These are phyloP conservation scores for Axinella damicornis DNA, from an alignment of 37 sponge, comb jelly and placozoan genomes.

Conservation along the genomic window DNA sequence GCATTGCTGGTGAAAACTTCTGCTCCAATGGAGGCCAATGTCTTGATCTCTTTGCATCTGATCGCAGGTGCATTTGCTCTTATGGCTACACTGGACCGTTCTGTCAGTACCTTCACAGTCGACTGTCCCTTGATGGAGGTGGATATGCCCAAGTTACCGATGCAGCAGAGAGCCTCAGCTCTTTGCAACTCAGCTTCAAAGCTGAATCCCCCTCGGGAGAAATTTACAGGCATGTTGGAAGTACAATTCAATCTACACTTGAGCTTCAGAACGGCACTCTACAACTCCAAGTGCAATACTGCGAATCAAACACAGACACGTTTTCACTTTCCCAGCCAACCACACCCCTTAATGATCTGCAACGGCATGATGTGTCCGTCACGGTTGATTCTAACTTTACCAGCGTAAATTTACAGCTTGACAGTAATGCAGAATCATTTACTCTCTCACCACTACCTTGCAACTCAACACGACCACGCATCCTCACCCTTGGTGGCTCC, in stretches of 20 bases:
- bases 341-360: conserved; percentile 2
- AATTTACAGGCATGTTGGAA: neutral
- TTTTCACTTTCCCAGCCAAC: neutral
- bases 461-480: neutral
- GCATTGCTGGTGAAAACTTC: conserved; percentile 19
- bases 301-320: neutral
- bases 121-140: conserved; percentile 27
- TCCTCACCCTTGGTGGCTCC: conserved; percentile 11
- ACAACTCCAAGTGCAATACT: neutral
- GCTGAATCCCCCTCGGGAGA: conserved; percentile 1
- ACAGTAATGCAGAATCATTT: neutral
- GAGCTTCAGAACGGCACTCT: neutral
- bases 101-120: conserved; percentile 39
- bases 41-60: conserved; percentile 21
- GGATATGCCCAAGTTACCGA: neutral
- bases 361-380: conserved; percentile 11
- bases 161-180: neutral
- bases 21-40: conserved; percentile 35
- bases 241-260: neutral
- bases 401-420: neutral
- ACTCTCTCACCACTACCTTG: neutral
- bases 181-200: conserved; percentile 37
- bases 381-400: neutral
- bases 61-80: conserved; percentile 24
- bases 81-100: conserved; percentile 51